Base-by-base conservation (phyloP, 1,140 invertebrate species). In the Trichonephila inaurata region DNA sequence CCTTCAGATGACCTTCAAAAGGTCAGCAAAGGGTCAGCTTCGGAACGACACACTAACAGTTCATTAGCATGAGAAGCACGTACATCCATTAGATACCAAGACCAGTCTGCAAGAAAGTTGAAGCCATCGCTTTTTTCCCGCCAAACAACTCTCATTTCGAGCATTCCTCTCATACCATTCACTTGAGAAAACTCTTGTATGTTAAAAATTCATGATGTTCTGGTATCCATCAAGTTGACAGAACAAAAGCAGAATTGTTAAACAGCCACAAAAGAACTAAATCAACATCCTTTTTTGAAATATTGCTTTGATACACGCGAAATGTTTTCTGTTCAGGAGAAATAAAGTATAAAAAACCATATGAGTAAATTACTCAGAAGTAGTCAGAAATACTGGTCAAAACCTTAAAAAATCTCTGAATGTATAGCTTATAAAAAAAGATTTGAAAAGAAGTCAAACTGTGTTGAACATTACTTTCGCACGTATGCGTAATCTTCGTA, bases 1-100 rank as follows among this genome's bases (percentile, higher is more conserved):
- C 92, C 92, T 93, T 93, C 92, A 93, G 60, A 58, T 93, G 92
- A 93, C 92, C 92, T 93, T 93, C 85, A 93, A 58, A 12, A 66
- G 92, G 92, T 93, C 92, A 88, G 51, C 64, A 81, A 40, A 60
- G 86, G 61, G 85, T 89, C 85, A 86, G 24, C 69, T 81, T 62
- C 81, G 24, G 58, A 83, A 92, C 90, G 91, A 87, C 91, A 87
- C 85, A 87, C 58, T 93, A 93, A 93, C 85, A 93, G 85, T 87
- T 93, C 85, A 88, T 93, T 93, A 93, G 85, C 86, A 93, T 93
- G 85, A 28, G 14, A 40, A 24, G 33, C 92, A 93, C 92, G 92
- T 89, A 88, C 86, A 44, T 28, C 44, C 60, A 87, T 93, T 88
- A 87, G 62, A 88, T 81, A 61, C 91, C 72, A 86, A 91, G 60